Evolutionary conservation across 2,888 invertebrate genomes (phyloP).

Genomic region (Branchellion lobata): DNA sequence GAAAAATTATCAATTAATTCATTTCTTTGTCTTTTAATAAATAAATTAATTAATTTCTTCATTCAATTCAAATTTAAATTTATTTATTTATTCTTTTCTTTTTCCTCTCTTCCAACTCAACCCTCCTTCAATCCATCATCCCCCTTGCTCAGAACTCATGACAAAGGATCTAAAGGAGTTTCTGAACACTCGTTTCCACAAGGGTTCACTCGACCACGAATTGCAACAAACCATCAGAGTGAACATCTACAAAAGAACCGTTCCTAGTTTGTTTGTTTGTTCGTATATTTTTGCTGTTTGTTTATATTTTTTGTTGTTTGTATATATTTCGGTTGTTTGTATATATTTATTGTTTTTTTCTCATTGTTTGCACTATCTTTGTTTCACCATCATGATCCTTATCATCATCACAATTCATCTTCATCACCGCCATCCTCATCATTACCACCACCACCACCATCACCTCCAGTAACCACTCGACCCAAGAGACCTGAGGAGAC

Average conservation of each 20-base stretch:
- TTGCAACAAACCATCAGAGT: constrained; percentile 70
- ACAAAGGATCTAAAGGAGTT: constrained; percentile 66
- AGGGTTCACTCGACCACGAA: constrained; percentile 68
- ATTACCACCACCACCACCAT: neutral
- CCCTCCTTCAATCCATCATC: too few relatives aligned
- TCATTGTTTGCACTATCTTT: neutral
- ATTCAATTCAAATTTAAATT: too few relatives aligned
- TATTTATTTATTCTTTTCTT: too few relatives aligned
- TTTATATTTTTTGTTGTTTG: neutral
- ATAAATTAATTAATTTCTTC: too few relatives aligned
- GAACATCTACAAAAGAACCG: constrained; percentile 69
- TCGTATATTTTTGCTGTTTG: neutral
- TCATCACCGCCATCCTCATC: neutral
- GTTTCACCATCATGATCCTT: neutral
- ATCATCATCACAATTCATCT: neutral
- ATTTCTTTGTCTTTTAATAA: too few relatives aligned
- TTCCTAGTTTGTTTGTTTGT: constrained; percentile 63
- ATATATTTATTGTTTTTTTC: neutral
- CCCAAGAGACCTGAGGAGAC: constrained; percentile 67
- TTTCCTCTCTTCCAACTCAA: too few relatives aligned
- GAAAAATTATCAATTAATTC: too few relatives aligned
- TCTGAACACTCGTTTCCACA: constrained; percentile 67
- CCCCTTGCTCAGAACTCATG: constrained; percentile 57
- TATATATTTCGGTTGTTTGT: neutral
- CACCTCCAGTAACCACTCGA: constrained; percentile 66